phyloP scores from a whole-genome alignment of 2,888 invertebrate genomes.

The Eledone cirrhosa region DNA sequence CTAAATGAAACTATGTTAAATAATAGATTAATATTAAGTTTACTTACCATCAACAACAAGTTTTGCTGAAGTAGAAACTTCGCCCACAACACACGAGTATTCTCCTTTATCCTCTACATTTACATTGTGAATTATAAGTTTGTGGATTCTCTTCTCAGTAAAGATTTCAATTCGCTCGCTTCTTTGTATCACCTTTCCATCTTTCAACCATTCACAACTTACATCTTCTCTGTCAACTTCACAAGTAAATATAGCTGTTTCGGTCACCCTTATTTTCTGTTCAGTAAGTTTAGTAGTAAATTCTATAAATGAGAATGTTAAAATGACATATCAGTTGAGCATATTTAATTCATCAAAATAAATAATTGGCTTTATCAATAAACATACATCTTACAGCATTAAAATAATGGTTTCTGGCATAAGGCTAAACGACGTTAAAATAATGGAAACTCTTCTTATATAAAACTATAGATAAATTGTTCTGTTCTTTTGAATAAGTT shows the following conservation, averaged over 20 bases:
- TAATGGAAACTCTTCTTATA: too few species aligned
- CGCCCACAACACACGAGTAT: background rate
- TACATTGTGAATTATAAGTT: constrained; percentile 3
- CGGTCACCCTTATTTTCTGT: background rate
- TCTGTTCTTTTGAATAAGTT: too few species aligned
- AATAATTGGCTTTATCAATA: too few species aligned
- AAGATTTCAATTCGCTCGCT: background rate
- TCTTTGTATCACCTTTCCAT: background rate
- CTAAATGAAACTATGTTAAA: too few species aligned
- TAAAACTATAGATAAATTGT: too few species aligned
- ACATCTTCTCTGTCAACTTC: background rate
- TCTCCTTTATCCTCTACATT: background rate
- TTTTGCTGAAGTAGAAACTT: background rate
- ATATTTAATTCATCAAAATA: too few species aligned
- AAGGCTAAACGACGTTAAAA: too few species aligned
- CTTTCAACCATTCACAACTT: background rate
- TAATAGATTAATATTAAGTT: background rate
- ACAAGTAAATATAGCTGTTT: constrained; percentile 5
- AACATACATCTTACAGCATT: too few species aligned
- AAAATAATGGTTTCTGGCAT: too few species aligned
- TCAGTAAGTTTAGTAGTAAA: constrained; percentile 17
- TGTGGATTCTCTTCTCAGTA: background rate
- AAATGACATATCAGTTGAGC: too few species aligned
- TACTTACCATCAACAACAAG: constrained; percentile 19
- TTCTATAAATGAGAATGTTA: background rate